Base-by-base conservation (phyloP, 2,888 invertebrate species). In the Hipparchia semele region DNA sequence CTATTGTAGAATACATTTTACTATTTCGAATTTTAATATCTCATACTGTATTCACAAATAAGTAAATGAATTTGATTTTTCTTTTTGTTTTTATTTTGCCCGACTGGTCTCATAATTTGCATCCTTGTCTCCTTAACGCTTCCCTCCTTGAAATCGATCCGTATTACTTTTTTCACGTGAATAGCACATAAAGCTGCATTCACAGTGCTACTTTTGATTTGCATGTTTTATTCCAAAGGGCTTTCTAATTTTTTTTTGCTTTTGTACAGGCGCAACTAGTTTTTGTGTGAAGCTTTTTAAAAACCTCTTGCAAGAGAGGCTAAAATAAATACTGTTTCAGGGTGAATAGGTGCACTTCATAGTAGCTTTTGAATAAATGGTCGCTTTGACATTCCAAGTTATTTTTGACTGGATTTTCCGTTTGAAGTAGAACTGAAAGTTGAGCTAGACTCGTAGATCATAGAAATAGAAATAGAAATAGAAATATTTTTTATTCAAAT, bases 161-260 rank as follows among this genome's bases (percentile, higher is more conserved):
- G 33, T 51, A 23, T 23, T 53, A 33, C 12, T 51, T 23, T 65
- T n/a, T 8, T 12, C 23, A 72, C 70, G 53, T 77, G 73, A 73
- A 78, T 74, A 74, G 74, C 71, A 78, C 73, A 73, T 73, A 72
- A 77, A 73, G 70, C 23, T 46, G 65, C 62, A 73, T 77, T 76
- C 74, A 77, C 70, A 75, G 46, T 66, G 69, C 65, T 61, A 61
- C 60, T 60, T 61, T 69, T 71, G 62, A 73, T 59, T 69, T 23
- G 13, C 68, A 49, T 61, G 51, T 68, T 68, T 65, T 75, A 71
- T 75, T 62, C 68, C 67, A 75, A 68, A 71, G 70, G 46, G 61
- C 10, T 49, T 62, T 73, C 53, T 13, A 49, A 46, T 23, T 65
- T 65, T 10, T 49, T 64, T 64, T 53, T 49, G 49, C 53, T 65